Evolutionary conservation across 64 coral and sea anemone species (phyloP).

Genomic region (Pocillopora verrucosa): DNA sequence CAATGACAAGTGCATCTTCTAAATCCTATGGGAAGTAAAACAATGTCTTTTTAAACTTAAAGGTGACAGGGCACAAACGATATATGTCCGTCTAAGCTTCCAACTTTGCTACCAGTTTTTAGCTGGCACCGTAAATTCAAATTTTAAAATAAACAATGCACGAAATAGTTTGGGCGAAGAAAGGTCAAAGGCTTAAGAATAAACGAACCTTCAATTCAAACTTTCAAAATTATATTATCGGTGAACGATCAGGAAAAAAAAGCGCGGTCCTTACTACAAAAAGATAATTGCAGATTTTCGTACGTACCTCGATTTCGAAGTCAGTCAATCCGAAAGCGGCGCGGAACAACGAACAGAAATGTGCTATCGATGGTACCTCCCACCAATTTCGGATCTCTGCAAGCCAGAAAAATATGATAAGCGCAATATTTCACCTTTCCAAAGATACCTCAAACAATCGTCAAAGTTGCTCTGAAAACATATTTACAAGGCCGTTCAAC

Average conservation of each 20-base stretch:
- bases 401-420: slow-evolving; percentile 68
- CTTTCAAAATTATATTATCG: slow-evolving; percentile 26
- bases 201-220: slow-evolving; percentile 31
- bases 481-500: slow-evolving; percentile 67
- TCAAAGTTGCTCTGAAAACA: slow-evolving; percentile 73
- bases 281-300: slow-evolving; percentile 5
- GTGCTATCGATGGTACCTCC: slow-evolving; percentile 99
- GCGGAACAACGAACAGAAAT: slow-evolving; percentile 98
- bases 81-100: slow-evolving; percentile 24
- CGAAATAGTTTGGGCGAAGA: slow-evolving; percentile 47
- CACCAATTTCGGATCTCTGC: slow-evolving; percentile 99
- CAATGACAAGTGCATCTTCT: slow-evolving; percentile 90
- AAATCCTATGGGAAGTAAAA: slow-evolving; percentile 79
- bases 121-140: slow-evolving; percentile 1
- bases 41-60: slow-evolving; percentile 60
- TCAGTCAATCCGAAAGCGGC: slow-evolving; percentile 97
- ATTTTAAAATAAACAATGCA: slow-evolving; percentile 36
- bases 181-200: slow-evolving; percentile 50
- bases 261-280: slow-evolving; percentile 3
- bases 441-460: slow-evolving; percentile 64
- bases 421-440: slow-evolving; percentile 60
- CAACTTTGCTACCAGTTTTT: slow-evolving; percentile 26
- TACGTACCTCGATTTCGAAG: slow-evolving; percentile 98
- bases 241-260: slow-evolving; percentile 26
- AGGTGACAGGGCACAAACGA: slow-evolving; percentile 14